Evolutionary conservation across 2,888 invertebrate genomes (phyloP), one percentile per base, ranked within the genome.

Genomic region (Busseola fusca): DNA sequence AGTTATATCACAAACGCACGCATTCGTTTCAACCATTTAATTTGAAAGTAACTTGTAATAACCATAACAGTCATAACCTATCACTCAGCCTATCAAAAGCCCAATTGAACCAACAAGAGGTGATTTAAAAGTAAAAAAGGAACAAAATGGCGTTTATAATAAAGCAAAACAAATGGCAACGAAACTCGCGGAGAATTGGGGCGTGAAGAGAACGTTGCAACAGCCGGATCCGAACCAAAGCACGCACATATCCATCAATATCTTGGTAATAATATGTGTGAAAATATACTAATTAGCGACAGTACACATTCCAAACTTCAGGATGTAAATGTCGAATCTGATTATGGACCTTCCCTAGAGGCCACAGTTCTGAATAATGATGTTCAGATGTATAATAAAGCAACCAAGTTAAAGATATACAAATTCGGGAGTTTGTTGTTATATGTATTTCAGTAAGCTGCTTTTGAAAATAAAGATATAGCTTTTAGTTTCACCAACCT

Each of bases 201-300:
- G 93, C 94, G 91, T 92, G 92, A 93, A 93, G 90, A 91, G 90
- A 91, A 83, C 88, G 90, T 92, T 91, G 88, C 91, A 88, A 90
- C 88, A 90, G 87, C 90, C 90, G 90, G 91, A 91, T 89, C 87
- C 86, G 82, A 84, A 71, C 84, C 84, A 80, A 90, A 90, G 90
- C 87, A 87, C 85, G 85, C 88, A 84, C 75, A 72, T 76, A 69
- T 74, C 57, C 83, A 74, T 68, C 66, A 70, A 77, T 74, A 73
- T 67, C 75, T 68, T 63, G 66, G 66, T 75, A 52, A 68, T 68
- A 40, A 69, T 48, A 77, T 58, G 27, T 74, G 54, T 40, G 57
- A 74, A 76, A 74, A 76, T 70, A 59, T 34, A 66, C 63, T 64
- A 64, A 71, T 65, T 69, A 48, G 54, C 30, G 12, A 74, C 37